Evolutionary conservation across 30 jellyfish, hydroid and myxozoan genomes (phyloP).

Genomic region (Turritopsis rubra): DNA sequence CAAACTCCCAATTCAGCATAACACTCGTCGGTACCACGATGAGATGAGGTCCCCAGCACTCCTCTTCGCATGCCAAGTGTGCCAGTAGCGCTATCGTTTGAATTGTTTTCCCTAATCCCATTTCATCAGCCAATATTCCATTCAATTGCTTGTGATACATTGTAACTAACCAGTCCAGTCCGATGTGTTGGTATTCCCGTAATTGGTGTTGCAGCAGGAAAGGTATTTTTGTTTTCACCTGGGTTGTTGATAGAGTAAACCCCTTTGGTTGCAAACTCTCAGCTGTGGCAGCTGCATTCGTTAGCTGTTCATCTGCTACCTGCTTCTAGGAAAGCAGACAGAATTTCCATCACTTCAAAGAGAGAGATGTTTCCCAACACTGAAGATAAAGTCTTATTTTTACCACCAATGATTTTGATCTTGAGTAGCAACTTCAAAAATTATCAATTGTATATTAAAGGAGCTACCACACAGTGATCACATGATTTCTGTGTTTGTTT

Average conservation of each 20-base stretch:
- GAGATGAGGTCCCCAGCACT: slow-evolving; percentile 98
- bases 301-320: slow-evolving; percentile 72
- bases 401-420: no score
- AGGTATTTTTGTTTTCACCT: slow-evolving; percentile 83
- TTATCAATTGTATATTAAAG: no score
- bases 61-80: slow-evolving; percentile 92
- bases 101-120: slow-evolving; percentile 97
- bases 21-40: slow-evolving; percentile 97
- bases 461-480: no score
- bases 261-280: slow-evolving; percentile 96
- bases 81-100: slow-evolving; percentile 95
- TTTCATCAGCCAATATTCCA: slow-evolving; percentile 94
- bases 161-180: slow-evolving; percentile 96
- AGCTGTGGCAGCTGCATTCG: slow-evolving; percentile 95
- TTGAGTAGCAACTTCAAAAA: no score
- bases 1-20: slow-evolving; percentile 97
- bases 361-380: no score
- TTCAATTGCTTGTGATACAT: slow-evolving; percentile 85
- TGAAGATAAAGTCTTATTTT: background rate
- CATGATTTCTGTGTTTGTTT: no score
- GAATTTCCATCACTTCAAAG: background rate
- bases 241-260: slow-evolving; percentile 77
- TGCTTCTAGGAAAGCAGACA: background rate
- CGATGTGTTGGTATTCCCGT: slow-evolving; percentile 94
- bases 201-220: slow-evolving; percentile 70